phyloP scores from a whole-genome alignment of 2,888 invertebrate species.

The Trissoscelio sp. region DNA sequence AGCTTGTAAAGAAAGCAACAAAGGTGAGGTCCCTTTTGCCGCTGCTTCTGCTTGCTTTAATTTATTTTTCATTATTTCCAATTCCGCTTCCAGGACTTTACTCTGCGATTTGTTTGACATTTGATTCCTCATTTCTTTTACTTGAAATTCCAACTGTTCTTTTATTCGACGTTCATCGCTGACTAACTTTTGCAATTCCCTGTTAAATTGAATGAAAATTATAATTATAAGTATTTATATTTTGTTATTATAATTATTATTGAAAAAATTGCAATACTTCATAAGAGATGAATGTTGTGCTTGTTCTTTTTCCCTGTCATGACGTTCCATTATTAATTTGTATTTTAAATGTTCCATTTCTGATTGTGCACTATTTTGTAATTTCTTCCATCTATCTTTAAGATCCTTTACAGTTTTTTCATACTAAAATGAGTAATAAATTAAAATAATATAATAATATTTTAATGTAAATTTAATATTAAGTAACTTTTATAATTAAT shows the following conservation, averaged over 20 bases:
- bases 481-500: too few species aligned
- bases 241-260: not conserved
- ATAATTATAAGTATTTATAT: too few species aligned
- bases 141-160: constrained; percentile 89
- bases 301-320: constrained; percentile 92
- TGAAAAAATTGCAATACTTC: constrained; percentile 83
- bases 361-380: constrained; percentile 85
- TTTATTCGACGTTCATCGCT: constrained; percentile 89
- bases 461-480: too few species aligned
- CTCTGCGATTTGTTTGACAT: constrained; percentile 81
- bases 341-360: constrained; percentile 89
- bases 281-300: constrained; percentile 91
- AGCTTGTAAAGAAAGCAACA: constrained; percentile 88
- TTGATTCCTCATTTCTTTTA: constrained; percentile 84
- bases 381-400: constrained; percentile 86
- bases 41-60: constrained; percentile 87
- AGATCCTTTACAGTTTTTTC: constrained; percentile 86
- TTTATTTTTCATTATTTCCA: constrained; percentile 87
- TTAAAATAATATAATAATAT: constrained; percentile 7
- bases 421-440: constrained; percentile 85
- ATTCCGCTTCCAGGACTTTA: constrained; percentile 86
- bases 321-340: constrained; percentile 90
- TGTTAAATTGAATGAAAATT: constrained; percentile 77
- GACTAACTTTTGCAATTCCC: constrained; percentile 91
- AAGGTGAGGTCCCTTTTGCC: constrained; percentile 86